Evolutionary conservation across 2,888 invertebrate genomes (phyloP), one percentile per base, ranked within the genome.

Genomic region (Myathropa florea): DNA sequence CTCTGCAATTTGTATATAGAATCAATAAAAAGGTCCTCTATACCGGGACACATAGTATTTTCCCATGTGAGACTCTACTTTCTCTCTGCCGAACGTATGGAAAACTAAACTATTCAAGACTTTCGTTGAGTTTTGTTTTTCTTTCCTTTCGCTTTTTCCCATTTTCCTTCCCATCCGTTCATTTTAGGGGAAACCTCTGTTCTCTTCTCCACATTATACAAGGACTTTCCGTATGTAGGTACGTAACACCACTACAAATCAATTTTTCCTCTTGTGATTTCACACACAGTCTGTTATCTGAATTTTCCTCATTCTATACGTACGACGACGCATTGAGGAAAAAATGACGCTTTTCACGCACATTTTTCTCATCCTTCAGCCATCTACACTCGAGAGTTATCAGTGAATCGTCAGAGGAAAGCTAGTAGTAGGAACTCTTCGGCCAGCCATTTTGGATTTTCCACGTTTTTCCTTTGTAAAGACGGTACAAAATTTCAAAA

Each of bases 391-490:
- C 67, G 65, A 79, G 78, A 79, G 61, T 83, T 86, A 86, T 83
- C 86, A 79, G 28, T 75, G 71, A 79, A 83, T 79, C 83, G 75
- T 61, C 83, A 83, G 67, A 75, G 39, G 82, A 83, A 78, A 86
- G 71, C 61, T 75, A 73, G 71, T 83, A 73, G 60, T 79, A 83
- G 65, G 73, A 83, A 83, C 63, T 83, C 71, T 71, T 75, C 28
- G 39, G 65, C 83, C 86, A 86, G 86, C 86, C 86, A 86, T 86
- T 83, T 86, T 86, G 83, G 75, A 86, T 86, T 86, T 83, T 86
- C 46, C 78, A 86, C 86, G 82, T 78, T 83, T 80, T 75, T 82
- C 82, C 61, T 33, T 21, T 21, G 71, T 78, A 78, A 78, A 46
- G 18, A 78, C 61, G 24, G 14, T 23, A 55, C 21, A 60, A 57